Conservation (phyloP, 2,113 vertebrate genomes). For the Tiliqua scincoides region DNA sequence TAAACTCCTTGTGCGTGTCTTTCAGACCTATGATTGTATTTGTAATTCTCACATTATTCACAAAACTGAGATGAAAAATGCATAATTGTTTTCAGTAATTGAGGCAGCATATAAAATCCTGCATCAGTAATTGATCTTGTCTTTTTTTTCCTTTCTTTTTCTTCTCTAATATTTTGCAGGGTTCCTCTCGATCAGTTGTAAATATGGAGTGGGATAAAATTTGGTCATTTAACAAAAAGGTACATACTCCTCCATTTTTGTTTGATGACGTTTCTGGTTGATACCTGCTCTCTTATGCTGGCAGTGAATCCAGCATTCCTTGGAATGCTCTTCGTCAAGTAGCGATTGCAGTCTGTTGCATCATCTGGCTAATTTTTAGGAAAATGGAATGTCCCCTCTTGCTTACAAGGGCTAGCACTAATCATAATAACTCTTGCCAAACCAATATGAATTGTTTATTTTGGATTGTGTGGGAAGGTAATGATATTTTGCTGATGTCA, state of each 20-base stretch:
- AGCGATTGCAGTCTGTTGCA: conserved; percentile 60
- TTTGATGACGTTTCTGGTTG: neutral
- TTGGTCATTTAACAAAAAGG: conserved; percentile 99
- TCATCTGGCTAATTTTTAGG: conserved; percentile 71
- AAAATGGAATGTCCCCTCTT: conserved; percentile 79
- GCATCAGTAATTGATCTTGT: neutral
- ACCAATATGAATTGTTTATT: conserved; percentile 61
- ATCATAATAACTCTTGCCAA: conserved; percentile 56
- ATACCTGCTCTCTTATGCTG: conserved; percentile 29
- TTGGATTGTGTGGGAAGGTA: conserved; percentile 54
- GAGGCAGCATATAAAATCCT: neutral
- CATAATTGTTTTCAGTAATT: neutral
- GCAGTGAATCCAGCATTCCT: conserved; percentile 39
- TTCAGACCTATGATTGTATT: neutral
- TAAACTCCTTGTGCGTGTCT: neutral
- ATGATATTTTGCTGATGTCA: conserved; percentile 69
- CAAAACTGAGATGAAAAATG: neutral
- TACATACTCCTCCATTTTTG: conserved; percentile 60
- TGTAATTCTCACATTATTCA: neutral
- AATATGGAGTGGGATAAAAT: conserved; percentile 99
- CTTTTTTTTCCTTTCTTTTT: neutral
- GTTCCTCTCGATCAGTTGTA: conserved; percentile 95
- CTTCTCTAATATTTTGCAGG: conserved; percentile 74
- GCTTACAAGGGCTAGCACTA: conserved; percentile 55
- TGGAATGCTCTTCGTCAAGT: conserved; percentile 63